Evolutionary conservation across 2,113 vertebrate genomes (phyloP), one percentile per base, ranked within the genome.

Genomic region (Picathartes gymnocephalus): DNA sequence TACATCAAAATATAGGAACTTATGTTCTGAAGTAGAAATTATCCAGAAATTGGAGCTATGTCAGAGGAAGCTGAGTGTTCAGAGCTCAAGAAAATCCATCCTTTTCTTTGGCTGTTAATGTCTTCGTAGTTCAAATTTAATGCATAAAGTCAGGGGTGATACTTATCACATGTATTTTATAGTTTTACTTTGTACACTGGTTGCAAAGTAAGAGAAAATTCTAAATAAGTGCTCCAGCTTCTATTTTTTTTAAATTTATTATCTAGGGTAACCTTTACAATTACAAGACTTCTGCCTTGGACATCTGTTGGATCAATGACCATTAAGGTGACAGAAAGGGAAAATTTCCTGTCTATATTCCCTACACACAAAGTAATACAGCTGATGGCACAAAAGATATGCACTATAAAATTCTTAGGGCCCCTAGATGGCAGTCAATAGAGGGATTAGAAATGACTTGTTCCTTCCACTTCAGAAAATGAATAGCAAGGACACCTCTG

Each of bases 401-500:
- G 53, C 76, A 66, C 68, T 83, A 90, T 73, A 83, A 86, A 92
- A 94, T 86, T 86, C 88, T 60, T 70, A 83, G 72, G 12, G 90
- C 93, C 94, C 93, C 96, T 96, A 97, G 96, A 93, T 97, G 95
- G 96, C 95, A 97, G 94, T 95, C 95, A 96, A 90, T 94, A 72
- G 81, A 97, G 96, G 81, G 81, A 80, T 96, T 95, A 94, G 87
- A 70, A 96, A 78, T 82, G 0, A 65, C 64, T 94, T 92, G 66
- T 71, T 66, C 68, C 54, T 90, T 93, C 71, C 73, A 30, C 54
- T 86, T 90, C 85, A 56, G 74, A 92, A 90, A 94, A 95, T 42
- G 17, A 70, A 40, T 33, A 88, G 31, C 39, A 72, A 48, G 39
- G 44, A 47, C 73, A 76, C 22, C 23, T 90, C 77, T 35, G 20